phyloP scores from a whole-genome alignment of 2,113 vertebrate genomes.

The Pipa parva region DNA sequence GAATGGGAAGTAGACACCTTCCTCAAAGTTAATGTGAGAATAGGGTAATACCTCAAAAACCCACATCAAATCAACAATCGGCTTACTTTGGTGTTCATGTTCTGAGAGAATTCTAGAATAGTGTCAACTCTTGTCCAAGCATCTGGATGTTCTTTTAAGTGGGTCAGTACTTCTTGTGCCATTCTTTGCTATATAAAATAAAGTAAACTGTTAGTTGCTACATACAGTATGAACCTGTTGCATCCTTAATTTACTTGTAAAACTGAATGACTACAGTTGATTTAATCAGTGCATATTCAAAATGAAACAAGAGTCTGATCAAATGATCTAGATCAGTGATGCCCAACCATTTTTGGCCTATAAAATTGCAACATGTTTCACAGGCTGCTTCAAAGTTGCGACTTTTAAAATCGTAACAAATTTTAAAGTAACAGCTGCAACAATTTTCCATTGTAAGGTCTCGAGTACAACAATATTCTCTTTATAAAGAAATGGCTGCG shows the following conservation, averaged over 20 bases:
- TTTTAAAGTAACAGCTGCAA: too few relatives aligned
- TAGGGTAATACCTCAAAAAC: constrained; percentile 58
- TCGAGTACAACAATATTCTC: too few relatives aligned
- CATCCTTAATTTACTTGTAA: constrained; percentile 26
- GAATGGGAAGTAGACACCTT: constrained; percentile 77
- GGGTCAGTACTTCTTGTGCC: constrained; percentile 95
- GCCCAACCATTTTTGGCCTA: too few relatives aligned
- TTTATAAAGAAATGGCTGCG: too few relatives aligned
- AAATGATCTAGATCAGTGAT: too few relatives aligned
- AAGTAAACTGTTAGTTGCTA: too few relatives aligned
- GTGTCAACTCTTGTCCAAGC: constrained; percentile 98
- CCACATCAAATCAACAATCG: constrained; percentile 54
- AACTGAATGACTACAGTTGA: constrained; percentile 40
- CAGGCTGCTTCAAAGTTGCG: too few relatives aligned
- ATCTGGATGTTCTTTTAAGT: constrained; percentile 96
- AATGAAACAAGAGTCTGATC: constrained; percentile 40
- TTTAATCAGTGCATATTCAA: constrained; percentile 43
- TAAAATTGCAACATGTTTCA: too few relatives aligned
- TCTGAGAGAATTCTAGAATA: constrained; percentile 97
- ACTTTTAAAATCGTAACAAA: too few relatives aligned
- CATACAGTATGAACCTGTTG: constrained; percentile 23
- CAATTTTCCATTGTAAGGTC: too few relatives aligned
- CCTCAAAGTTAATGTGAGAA: constrained; percentile 71
- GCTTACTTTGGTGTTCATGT: constrained; percentile 98
- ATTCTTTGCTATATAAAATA: constrained; percentile 80